Conservation (phyloP, 1,140 invertebrate species). For the Zaprionus taronus region DNA sequence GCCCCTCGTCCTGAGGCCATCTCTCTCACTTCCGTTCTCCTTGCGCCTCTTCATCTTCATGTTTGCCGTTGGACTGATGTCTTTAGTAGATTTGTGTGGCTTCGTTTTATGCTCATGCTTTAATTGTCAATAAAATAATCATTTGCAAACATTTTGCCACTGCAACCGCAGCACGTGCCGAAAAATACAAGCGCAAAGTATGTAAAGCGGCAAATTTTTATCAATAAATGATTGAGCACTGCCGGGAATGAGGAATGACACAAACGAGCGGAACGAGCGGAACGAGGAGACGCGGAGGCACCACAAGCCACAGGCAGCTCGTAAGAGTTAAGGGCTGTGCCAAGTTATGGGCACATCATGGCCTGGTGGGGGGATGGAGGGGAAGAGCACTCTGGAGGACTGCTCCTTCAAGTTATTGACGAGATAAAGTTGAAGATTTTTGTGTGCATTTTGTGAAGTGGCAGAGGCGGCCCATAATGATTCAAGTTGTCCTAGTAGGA, state of each 20-base stretch:
- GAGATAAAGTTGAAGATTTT: slow-evolving; percentile 83
- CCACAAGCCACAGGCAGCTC: slow-evolving; percentile 37
- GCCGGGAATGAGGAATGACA: not conserved
- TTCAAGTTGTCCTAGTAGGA: slow-evolving; percentile 48
- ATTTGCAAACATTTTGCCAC: slow-evolving; percentile 72
- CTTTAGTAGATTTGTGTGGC: slow-evolving; percentile 56
- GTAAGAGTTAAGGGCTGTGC: slow-evolving; percentile 12
- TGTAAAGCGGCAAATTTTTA: slow-evolving; percentile 64
- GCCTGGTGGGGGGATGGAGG: no score
- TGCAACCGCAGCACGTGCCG: slow-evolving; percentile 77
- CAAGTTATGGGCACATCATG: not conserved
- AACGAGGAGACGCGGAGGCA: not conserved
- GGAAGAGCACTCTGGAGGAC: slow-evolving; percentile 15
- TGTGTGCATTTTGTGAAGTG: slow-evolving; percentile 81
- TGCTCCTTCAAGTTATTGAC: slow-evolving; percentile 73
- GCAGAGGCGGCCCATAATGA: slow-evolving; percentile 72
- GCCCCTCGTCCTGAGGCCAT: not conserved
- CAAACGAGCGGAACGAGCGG: no score
- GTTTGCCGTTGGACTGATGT: slow-evolving; percentile 16
- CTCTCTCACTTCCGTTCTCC: not conserved
- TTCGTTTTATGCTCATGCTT: slow-evolving; percentile 71
- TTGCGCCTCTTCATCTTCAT: not conserved
- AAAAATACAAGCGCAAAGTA: slow-evolving; percentile 39
- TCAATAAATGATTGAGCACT: slow-evolving; percentile 58
- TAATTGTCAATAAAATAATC: slow-evolving; percentile 83